Percentiles rank a stretch among this genome's conserved stretches.
These are phyloP conservation scores for Chrysocyon brachyurus DNA, from an alignment of 2,797 vertebrate species.

Conservation along the genomic window DNA sequence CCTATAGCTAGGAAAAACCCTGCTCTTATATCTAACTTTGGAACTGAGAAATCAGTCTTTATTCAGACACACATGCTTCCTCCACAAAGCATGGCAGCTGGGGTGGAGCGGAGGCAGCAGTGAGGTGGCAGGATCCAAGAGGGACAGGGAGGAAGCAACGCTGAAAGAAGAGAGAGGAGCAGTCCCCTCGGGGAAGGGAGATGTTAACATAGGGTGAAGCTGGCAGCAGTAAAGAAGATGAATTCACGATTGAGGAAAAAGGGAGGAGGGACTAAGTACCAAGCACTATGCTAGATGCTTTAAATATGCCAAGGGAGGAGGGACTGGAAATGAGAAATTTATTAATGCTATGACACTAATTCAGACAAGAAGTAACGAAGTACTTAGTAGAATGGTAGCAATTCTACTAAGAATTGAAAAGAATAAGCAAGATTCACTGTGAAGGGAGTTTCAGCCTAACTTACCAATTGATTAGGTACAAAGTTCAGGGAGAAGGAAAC, in stretches of 20 bases:
- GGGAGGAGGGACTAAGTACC: neutral
- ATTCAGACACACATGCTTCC: slow-evolving; percentile 34
- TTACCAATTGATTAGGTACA: neutral
- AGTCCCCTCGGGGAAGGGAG: neutral
- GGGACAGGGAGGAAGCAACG: neutral
- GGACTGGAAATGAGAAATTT: neutral
- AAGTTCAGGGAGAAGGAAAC: slow-evolving; percentile 9
- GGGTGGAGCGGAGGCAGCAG: neutral
- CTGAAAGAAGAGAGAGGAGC: neutral
- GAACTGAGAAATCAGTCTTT: slow-evolving; percentile 51
- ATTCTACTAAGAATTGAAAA: neutral
- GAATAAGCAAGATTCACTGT: neutral
- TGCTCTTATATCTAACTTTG: slow-evolving; percentile 51
- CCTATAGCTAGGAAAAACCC: neutral
- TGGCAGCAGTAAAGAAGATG: neutral
- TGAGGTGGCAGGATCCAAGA: neutral
- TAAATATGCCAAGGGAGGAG: neutral
- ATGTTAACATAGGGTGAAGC: neutral
- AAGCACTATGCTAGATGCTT: slow-evolving; percentile 33
- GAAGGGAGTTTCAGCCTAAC: slow-evolving; percentile 9
- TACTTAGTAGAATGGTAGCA: neutral
- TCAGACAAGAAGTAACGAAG: neutral
- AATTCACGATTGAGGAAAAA: neutral
- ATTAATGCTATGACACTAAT: neutral
- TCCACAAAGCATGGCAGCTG: slow-evolving; percentile 7